phyloP scores from a whole-genome alignment of 2,888 invertebrate species.

The Lycophotia porphyrea region DNA sequence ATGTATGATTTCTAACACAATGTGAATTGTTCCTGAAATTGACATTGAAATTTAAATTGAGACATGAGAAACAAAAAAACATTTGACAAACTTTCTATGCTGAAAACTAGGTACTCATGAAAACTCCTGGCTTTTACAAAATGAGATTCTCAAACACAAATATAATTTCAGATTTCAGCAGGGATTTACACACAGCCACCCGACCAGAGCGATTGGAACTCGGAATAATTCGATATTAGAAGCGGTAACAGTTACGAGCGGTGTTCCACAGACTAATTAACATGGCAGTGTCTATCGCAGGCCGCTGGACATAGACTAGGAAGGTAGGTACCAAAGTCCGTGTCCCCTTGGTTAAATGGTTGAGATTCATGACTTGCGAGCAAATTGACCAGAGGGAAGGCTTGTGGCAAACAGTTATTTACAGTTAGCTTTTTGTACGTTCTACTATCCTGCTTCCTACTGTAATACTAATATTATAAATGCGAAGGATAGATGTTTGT shows the following conservation, averaged over 20 bases:
- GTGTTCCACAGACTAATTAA: conserved; percentile 39
- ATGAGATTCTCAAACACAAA: conserved; percentile 2
- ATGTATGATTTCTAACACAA: no score
- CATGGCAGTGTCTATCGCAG: conserved; percentile 43
- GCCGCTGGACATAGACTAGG: conserved; percentile 5
- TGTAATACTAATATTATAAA: no score
- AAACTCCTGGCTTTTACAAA: neutral
- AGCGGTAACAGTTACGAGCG: conserved; percentile 3
- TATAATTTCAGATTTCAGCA: conserved; percentile 12
- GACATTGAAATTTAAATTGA: no score
- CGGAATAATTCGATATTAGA: conserved; percentile 37
- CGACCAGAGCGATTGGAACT: conserved; percentile 26
- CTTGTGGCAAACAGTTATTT: neutral
- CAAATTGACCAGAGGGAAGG: neutral
- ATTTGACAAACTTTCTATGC: no score
- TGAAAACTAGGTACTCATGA: neutral
- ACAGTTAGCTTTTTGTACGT: neutral
- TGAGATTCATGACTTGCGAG: conserved; percentile 1
- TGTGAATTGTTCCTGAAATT: no score
- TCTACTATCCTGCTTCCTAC: no score
- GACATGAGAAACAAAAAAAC: no score
- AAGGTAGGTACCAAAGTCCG: neutral
- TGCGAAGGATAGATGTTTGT: no score
- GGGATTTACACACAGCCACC: conserved; percentile 16
- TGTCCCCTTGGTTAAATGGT: conserved; percentile 17